These are phyloP conservation scores for Bradynema listronoti DNA, from an alignment of 1,140 invertebrate species.

Conservation along the genomic window DNA sequence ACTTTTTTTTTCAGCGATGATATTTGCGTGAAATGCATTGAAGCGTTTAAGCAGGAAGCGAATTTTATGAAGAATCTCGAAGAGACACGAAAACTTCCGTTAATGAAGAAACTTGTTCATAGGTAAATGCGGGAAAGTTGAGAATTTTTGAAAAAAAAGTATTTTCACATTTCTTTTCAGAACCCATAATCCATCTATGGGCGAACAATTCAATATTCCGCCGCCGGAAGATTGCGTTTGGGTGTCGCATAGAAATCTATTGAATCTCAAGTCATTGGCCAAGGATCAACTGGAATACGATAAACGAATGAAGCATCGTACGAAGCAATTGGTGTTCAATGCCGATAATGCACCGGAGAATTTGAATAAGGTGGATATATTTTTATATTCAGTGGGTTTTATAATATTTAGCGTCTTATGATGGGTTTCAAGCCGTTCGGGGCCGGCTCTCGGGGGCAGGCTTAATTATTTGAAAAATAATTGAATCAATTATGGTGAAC, in stretches of 20 bases:
- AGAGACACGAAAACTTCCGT: conserved; percentile 3
- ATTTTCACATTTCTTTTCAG: conserved; percentile 6
- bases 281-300: neutral
- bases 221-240: conserved; percentile 22
- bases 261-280: conserved; percentile 13
- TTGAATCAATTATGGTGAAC: no score
- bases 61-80: conserved; percentile 12
- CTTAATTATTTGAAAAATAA: no score
- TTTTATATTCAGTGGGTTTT: no score
- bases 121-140: neutral
- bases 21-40: conserved; percentile 35
- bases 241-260: conserved; percentile 22
- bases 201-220: neutral
- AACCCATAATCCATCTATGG: conserved; percentile 17
- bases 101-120: conserved; percentile 10
- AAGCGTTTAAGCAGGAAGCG: conserved; percentile 19
- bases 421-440: no score
- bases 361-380: no score
- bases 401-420: no score
- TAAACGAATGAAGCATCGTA: no score
- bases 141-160: neutral
- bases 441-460: no score
- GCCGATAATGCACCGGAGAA: no score
- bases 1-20: conserved; percentile 26
- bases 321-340: no score